phyloP scores from a whole-genome alignment of 2,888 invertebrate species.

The Mechanitis mazaeus region DNA sequence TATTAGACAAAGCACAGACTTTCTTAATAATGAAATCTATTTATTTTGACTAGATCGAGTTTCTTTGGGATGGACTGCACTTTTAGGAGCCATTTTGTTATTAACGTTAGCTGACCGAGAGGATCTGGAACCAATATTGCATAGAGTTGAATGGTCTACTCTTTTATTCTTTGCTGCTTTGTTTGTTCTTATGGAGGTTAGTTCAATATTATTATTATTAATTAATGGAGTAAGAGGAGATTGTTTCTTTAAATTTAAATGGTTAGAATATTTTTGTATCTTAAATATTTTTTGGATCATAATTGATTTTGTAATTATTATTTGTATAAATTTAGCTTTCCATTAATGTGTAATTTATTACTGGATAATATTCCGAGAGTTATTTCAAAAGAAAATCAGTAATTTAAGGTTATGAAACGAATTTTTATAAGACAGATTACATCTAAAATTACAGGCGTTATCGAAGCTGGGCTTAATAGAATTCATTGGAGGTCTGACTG shows the following conservation, averaged over 20 bases:
- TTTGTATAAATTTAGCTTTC: not conserved
- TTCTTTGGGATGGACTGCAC: constrained; percentile 91
- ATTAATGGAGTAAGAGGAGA: not conserved
- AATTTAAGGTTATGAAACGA: too few relatives aligned
- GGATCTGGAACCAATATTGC: constrained; percentile 88
- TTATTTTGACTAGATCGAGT: constrained; percentile 70
- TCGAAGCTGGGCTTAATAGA: constrained; percentile 87
- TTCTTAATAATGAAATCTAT: too few relatives aligned
- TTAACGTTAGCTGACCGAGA: constrained; percentile 84
- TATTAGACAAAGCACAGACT: too few relatives aligned
- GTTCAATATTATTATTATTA: not conserved
- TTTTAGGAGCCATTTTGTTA: constrained; percentile 87
- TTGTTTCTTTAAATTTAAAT: not conserved
- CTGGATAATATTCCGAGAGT: too few relatives aligned
- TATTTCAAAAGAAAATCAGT: too few relatives aligned
- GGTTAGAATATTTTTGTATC: too few relatives aligned
- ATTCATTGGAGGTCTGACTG: constrained; percentile 87
- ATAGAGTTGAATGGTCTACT: constrained; percentile 93
- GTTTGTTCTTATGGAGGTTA: constrained; percentile 86
- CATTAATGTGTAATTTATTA: not conserved
- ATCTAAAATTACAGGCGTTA: constrained; percentile 76
- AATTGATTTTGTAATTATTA: too few relatives aligned
- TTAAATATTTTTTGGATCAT: too few relatives aligned
- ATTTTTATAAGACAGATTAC: too few relatives aligned
- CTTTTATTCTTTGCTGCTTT: constrained; percentile 92